Evolutionary conservation across 2,113 vertebrate species (phyloP).

Genomic region (Opisthocomus hoazin): DNA sequence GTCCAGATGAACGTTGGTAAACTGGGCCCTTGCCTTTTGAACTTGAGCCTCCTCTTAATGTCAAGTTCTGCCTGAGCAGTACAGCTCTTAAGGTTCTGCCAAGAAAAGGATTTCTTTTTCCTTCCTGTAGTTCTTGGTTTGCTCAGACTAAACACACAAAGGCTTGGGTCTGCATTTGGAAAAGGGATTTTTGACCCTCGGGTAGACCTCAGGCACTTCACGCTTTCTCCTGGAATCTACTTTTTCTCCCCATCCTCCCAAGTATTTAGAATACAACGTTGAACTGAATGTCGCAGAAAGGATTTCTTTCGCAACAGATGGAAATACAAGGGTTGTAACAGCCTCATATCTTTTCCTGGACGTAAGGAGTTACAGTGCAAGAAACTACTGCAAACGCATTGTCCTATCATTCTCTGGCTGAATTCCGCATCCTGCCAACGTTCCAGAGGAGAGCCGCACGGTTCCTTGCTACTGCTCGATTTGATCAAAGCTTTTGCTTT

Average conservation of each 20-base stretch:
- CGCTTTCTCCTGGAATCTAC: not conserved
- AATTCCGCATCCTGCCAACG: not conserved
- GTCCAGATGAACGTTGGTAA: too few relatives aligned
- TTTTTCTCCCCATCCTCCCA: too few relatives aligned
- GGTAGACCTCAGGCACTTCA: not conserved
- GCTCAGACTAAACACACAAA: not conserved
- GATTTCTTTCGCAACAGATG: not conserved
- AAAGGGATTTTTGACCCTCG: not conserved
- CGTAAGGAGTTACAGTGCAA: too few relatives aligned
- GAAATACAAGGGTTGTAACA: not conserved
- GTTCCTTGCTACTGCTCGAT: not conserved
- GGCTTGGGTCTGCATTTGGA: not conserved
- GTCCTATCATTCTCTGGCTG: not conserved
- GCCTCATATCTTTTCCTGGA: not conserved
- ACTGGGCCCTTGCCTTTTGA: not conserved
- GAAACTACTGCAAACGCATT: not conserved
- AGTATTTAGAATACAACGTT: not conserved
- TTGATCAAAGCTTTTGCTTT: not conserved
- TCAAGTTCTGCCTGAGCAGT: accelerated
- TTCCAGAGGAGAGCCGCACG: too few relatives aligned
- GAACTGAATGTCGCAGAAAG: not conserved
- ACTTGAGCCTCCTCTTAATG: not conserved
- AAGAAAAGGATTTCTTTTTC: not conserved
- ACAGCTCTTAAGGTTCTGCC: not conserved
- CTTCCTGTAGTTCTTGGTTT: not conserved